phyloP scores from a whole-genome alignment of 1,140 invertebrate species.

The Heliconius nattereri region DNA sequence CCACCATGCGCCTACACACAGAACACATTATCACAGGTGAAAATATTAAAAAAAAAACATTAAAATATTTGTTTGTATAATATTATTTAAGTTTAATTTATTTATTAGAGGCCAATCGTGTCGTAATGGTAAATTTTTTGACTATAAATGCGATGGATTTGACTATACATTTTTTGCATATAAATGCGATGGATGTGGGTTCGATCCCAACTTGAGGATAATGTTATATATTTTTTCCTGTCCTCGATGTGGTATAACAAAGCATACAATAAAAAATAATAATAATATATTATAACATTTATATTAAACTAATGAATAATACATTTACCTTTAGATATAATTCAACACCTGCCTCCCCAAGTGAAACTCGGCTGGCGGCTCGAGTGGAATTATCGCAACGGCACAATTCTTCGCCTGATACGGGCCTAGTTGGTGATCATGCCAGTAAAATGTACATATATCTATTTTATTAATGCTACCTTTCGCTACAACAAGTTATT shows the following conservation, averaged over 20 bases:
- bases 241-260: neutral
- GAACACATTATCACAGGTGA: constrained; percentile 73
- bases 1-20: constrained; percentile 69
- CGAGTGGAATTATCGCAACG: constrained; percentile 71
- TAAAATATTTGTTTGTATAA: neutral
- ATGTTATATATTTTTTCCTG: neutral
- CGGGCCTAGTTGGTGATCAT: constrained; percentile 67
- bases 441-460: constrained; percentile 65
- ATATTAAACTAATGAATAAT: constrained; percentile 7
- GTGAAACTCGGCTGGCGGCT: constrained; percentile 66
- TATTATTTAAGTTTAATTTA: too few species aligned
- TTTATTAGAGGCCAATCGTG: too few species aligned
- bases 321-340: constrained; percentile 66
- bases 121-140: neutral
- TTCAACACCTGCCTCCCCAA: constrained; percentile 78
- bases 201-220: neutral
- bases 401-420: constrained; percentile 78
- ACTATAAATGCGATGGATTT: neutral
- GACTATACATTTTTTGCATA: too few species aligned
- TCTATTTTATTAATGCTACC: constrained; percentile 5
- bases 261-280: too few species aligned
- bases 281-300: neutral
- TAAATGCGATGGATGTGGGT: neutral
- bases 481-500: neutral
- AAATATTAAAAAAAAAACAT: neutral